Base-by-base conservation (phyloP, 2,797 vertebrate species). In the Ctenosaura bakeri region DNA sequence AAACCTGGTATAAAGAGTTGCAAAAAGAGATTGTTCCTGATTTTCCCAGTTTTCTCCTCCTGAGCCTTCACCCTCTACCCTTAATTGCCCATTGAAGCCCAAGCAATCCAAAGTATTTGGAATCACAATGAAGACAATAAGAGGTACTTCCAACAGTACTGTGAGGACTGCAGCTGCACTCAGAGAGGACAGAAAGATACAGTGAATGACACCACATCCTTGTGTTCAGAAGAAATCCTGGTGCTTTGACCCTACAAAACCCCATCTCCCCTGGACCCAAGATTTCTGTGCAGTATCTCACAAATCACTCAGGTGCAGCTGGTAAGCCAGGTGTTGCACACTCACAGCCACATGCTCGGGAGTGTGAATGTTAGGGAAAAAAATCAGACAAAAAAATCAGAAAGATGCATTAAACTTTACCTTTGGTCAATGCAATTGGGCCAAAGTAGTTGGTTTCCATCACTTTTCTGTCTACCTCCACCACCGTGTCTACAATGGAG, bases 361-460 rank as follows among this genome's bases (percentile, higher is more conserved):
- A 2, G 6, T 52, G 29, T 10, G 18, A 29, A 29, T 1, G 20
- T 59, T 29, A n/a, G 46, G 46, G 20, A 16, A 35, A 74, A 74
- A n/a, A 22, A 6, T 24, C 13, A 14, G 4, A 46, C 42, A 46
- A 46, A 46, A 77, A 59, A 20, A 64, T 9, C 35, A 66, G 59
- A 10, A 69, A 16, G 0, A 2, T 0, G 10, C 26, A 9, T 4
- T 13, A 32, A 26, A n/a, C 1, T 5, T 79, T 95, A 99, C 99
- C 99, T 98, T 99, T 99, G 3, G 99, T 99, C 54, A 99, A 97
- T 93, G 98, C 98, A n/a, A 99, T n/a, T 0, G 99, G 98, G 38
- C 99, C 99, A 90, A 99, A 99, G 94, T 99, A 99, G 96, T 99
- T 99, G 42, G 98, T 99, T 91, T 99, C 98, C 99, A 99, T 99